A percentile compares a stretch with the other conserved stretches of the same genome.
These are phyloP conservation scores for Clavelina lepadiformis DNA, from an alignment of 23 tunicate species.

Conservation along the genomic window DNA sequence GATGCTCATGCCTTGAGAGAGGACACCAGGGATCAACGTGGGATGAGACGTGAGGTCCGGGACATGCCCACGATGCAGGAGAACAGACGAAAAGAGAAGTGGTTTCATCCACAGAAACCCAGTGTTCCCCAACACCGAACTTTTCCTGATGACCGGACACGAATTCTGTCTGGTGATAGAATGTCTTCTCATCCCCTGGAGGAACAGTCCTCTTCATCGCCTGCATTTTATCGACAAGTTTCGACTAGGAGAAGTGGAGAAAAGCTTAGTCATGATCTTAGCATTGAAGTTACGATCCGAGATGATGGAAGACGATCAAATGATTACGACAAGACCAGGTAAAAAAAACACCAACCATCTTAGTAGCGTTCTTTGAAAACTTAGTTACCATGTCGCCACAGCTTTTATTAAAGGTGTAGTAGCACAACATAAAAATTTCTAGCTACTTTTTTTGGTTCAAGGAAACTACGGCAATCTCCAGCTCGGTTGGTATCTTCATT, in stretches of 20 bases:
- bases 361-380: no score
- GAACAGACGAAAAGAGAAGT: neutral
- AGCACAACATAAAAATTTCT: no score
- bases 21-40: no score
- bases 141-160: no score
- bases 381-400: no score
- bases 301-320: conserved; percentile 27
- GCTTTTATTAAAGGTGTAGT: no score
- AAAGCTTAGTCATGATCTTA: conserved; percentile 11
- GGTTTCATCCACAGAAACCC: neutral
- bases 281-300: conserved; percentile 35
- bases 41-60: conserved; percentile 1
- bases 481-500: conserved; percentile 17
- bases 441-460: no score
- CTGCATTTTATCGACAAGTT: conserved; percentile 28
- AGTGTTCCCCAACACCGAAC: no score
- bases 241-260: conserved; percentile 41
- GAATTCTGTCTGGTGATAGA: no score
- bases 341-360: no score
- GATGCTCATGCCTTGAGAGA: neutral
- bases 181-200: no score
- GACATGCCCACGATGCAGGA: neutral
- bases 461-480: conserved; percentile 4
- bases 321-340: conserved; percentile 15
- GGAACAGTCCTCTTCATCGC: conserved; percentile 9